Percentiles rank a stretch among this genome's conserved stretches.
Conservation (phyloP, 2,113 vertebrate species). For the Larimichthys crocea region DNA sequence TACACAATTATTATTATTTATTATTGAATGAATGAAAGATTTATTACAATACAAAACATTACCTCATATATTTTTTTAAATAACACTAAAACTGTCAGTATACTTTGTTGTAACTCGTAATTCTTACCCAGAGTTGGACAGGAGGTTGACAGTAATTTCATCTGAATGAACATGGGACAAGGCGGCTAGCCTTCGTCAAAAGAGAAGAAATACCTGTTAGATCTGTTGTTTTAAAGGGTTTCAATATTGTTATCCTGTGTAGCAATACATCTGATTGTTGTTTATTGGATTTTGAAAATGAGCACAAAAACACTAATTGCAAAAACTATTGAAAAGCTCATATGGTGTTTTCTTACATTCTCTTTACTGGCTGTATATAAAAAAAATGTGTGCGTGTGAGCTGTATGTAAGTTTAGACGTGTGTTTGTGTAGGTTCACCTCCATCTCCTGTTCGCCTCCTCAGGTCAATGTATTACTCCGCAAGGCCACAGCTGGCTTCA, state of each 20-base stretch:
- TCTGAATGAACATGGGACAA: no score
- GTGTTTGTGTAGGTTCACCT: constrained; percentile 9
- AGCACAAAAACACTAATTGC: no score
- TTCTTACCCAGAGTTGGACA: neutral
- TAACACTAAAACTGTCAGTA: no score
- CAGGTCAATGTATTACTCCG: constrained; percentile 24
- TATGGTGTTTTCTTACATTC: neutral
- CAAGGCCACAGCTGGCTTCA: constrained; percentile 69
- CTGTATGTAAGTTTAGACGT: neutral
- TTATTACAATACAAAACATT: no score
- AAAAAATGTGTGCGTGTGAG: neutral
- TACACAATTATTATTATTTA: no score
- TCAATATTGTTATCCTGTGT: no score
- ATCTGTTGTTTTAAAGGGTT: no score
- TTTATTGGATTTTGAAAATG: neutral
- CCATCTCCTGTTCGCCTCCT: constrained; percentile 7
- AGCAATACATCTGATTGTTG: neutral
- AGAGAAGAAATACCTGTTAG: no score
- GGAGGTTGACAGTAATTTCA: neutral
- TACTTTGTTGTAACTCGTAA: neutral
- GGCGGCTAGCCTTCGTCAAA: no score
- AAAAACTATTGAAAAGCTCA: neutral
- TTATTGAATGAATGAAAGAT: no score
- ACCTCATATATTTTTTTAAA: no score
- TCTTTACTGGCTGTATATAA: neutral